Percentiles rank a stretch among this genome's conserved stretches.
These are phyloP conservation scores for Harmothoe impar DNA, from an alignment of 2,888 invertebrate genomes.

Conservation along the genomic window DNA sequence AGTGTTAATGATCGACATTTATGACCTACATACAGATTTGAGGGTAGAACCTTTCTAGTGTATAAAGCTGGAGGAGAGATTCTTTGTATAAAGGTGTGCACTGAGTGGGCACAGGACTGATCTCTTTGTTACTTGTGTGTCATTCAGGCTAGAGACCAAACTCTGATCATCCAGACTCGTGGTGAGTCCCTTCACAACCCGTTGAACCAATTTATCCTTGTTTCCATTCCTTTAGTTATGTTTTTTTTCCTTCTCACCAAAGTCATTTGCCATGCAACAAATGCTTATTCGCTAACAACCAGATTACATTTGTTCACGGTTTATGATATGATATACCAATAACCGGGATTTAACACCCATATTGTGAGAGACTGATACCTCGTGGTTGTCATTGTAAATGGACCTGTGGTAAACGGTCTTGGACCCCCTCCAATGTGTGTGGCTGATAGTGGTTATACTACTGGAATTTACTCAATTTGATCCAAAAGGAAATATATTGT, in stretches of 20 bases:
- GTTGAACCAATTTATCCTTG: not conserved
- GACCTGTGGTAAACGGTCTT: not conserved
- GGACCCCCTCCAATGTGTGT: constrained; percentile 6
- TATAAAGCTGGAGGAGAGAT: not conserved
- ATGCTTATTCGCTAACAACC: constrained; percentile 43
- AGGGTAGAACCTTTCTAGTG: not conserved
- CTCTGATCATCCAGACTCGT: constrained; percentile 32
- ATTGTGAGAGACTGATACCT: not conserved
- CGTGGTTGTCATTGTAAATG: too few species aligned
- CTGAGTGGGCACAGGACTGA: not conserved
- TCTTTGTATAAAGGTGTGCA: constrained; percentile 24
- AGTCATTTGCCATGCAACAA: constrained; percentile 6
- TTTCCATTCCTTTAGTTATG: not conserved
- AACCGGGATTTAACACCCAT: not conserved
- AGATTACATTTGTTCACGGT: constrained; percentile 20
- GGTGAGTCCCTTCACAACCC: constrained; percentile 39
- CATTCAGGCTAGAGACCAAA: constrained; percentile 61
- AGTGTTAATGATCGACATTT: too few species aligned
- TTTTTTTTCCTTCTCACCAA: not conserved
- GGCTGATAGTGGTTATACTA: constrained; percentile 13
- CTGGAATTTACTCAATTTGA: not conserved
- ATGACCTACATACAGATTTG: too few species aligned
- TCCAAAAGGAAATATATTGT: not conserved
- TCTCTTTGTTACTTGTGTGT: constrained; percentile 49
- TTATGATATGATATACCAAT: not conserved